Evolutionary conservation across 2,888 invertebrate species (phyloP), one percentile per base, ranked within the genome.

Genomic region (Eumacrocentrus americanus): DNA sequence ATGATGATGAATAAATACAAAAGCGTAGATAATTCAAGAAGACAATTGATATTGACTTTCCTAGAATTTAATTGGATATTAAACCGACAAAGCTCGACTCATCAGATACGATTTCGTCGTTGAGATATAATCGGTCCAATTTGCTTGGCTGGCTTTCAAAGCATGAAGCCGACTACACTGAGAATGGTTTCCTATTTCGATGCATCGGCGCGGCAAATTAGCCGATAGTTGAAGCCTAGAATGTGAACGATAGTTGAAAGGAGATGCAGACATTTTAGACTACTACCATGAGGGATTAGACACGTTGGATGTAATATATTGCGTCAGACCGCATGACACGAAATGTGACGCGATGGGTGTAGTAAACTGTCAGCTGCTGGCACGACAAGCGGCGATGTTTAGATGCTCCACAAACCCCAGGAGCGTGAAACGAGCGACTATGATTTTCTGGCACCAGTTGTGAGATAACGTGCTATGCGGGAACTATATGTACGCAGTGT

Each of bases 31-130:
- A n/a, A n/a, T n/a, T 29, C n/a, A n/a, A 34, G 40, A 48, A 9
- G 14, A 53, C 18, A 50, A 16, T 48, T n/a, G 29, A 52, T 46
- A 47, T 59, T 50, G 46, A 51, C 23, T 61, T 29, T 7, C 23
- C 38, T 23, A 35, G 48, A 53, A 58, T 37, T 52, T 56, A 38
- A 53, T 59, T 53, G 53, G 53, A 53, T 53, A 59, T 48, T 40
- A 20, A 59, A 25, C 47, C 16, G 53, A 54, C 47, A 59, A 59
- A 47, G 53, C 52, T 11, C 44, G 2, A 25, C 35, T 23, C 47
- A 53, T 59, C 38, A 53, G 48, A 58, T 46, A 48, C 53, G n/a
- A 53, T 40, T 47, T 29, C 20, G 38, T 47, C 34, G 12, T 37
- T 11, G 11, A 11, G 47, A 34, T 37, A 58, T 18, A 37, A 59